These are phyloP conservation scores for Dipodomys spectabilis DNA, from an alignment of 2,113 vertebrate genomes.

Conservation along the genomic window DNA sequence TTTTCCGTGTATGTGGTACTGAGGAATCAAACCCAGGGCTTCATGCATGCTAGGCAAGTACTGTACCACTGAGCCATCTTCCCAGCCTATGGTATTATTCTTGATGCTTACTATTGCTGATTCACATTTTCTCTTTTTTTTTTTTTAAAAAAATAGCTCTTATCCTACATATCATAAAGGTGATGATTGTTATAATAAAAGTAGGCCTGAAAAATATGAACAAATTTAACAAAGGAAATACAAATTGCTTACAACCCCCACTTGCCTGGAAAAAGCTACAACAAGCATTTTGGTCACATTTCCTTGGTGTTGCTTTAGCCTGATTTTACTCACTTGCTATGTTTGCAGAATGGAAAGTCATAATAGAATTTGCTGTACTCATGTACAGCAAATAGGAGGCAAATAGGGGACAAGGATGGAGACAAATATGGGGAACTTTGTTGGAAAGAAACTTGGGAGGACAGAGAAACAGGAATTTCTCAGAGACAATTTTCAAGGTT, in stretches of 20 bases:
- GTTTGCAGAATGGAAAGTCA: background rate
- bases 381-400: background rate
- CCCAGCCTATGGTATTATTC: background rate
- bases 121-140: background rate
- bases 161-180: background rate
- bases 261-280: background rate
- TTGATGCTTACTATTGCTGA: conserved; percentile 29
- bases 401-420: background rate
- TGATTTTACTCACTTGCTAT: conserved; percentile 28
- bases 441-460: background rate
- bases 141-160: background rate
- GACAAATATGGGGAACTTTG: background rate
- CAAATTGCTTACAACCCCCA: background rate
- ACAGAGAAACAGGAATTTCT: background rate
- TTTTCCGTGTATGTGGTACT: no score
- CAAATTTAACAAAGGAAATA: conserved; percentile 13
- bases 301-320: background rate
- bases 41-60: no score
- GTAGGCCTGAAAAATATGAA: background rate
- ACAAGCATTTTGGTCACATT: background rate
- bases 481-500: background rate
- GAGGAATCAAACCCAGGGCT: no score
- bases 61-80: no score
- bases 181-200: background rate
- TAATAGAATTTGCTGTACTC: background rate